Base-by-base conservation (phyloP, 2,113 vertebrate species). In the Vicugna pacos region DNA sequence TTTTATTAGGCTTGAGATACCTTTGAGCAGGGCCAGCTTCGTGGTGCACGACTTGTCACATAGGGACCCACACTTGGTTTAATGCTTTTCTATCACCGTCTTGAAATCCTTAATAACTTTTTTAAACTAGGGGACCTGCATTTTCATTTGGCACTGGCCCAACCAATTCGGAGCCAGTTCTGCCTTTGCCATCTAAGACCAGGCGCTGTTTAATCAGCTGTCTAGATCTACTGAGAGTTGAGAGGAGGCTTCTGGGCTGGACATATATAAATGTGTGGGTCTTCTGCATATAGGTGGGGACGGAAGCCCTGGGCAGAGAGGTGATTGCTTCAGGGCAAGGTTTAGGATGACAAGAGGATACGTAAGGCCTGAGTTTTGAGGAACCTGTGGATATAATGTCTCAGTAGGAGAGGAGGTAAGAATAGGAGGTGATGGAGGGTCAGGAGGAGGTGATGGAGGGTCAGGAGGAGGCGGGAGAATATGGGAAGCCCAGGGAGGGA, bases 1-100 rank as follows among this genome's bases (percentile, higher is more conserved):
- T 22, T 69, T 32, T 67, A 65, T 38, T 14, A n/a, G 73, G 12
- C 15, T 14, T 69, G 54, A 67, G 24, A 72, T 52, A 30, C 4
- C 20, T 50, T 38, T 16, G 30, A 69, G 20, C 24, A 69, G 52
- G 19, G 16, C 16, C 10, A 5, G n/a, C 70, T 15, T 26, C 30
- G 6, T 8, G 19, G 7, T 6, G 5, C 32, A 3, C 0, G 1
- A 11, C n/a, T 56, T 28, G 3, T 56, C 1, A 3, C 16, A 17
- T 8, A 38, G 28, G 32, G 38, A 2, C 28, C 22, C 13, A 28
- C 58, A 3, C 24, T 0, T 38, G 52, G 20, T 48, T 83, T 62
- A 79, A 20, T 22, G 35, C 26, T 58, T 35, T 62, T 54, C 65
- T 58, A 19, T 52, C 24, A 11, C 19, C n/a, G 11, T 56, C 26